Conservation (phyloP, 37 sponge, comb jelly and placozoan species). For the Spongia lamella region DNA sequence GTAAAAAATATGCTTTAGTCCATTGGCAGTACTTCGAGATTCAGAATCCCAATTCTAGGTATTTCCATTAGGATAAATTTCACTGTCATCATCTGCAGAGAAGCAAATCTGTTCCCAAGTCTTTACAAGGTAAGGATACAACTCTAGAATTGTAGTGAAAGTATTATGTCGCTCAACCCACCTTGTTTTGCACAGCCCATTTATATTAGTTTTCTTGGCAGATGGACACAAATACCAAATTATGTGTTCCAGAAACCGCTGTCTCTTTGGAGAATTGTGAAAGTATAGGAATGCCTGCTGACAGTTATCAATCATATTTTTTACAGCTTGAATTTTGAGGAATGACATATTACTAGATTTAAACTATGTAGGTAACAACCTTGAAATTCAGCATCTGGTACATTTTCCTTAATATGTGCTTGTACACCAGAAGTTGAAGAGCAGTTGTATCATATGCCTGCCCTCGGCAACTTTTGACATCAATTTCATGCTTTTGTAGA, state of each 20-base stretch:
- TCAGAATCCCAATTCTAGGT: too few species aligned
- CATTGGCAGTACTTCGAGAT: conserved; percentile 28
- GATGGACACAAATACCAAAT: not conserved
- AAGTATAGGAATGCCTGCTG: conserved; percentile 17
- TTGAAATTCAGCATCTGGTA: conserved; percentile 32
- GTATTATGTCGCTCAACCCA: conserved; percentile 14
- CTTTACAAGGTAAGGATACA: too few species aligned
- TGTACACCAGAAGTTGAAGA: conserved; percentile 6
- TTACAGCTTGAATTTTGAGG: conserved; percentile 19
- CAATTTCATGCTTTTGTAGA: conserved; percentile 20
- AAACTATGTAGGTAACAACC: conserved; percentile 25
- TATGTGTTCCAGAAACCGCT: conserved; percentile 6
- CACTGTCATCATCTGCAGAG: too few species aligned
- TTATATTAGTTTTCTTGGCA: not conserved
- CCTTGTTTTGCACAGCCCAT: conserved; percentile 27
- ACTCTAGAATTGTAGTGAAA: conserved; percentile 1
- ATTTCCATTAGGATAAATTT: not conserved
- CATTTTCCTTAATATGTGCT: conserved; percentile 13
- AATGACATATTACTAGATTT: conserved; percentile 22
- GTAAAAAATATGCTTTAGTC: not conserved
- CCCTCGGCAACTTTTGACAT: conserved; percentile 16
- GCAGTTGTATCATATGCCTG: conserved; percentile 42
- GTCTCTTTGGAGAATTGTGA: conserved; percentile 22
- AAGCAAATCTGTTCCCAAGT: too few species aligned
- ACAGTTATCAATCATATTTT: conserved; percentile 13